These are phyloP conservation scores for Diacarnus erythraeanus DNA, from an alignment of 37 sponge, comb jelly and placozoan genomes.

Conservation along the genomic window DNA sequence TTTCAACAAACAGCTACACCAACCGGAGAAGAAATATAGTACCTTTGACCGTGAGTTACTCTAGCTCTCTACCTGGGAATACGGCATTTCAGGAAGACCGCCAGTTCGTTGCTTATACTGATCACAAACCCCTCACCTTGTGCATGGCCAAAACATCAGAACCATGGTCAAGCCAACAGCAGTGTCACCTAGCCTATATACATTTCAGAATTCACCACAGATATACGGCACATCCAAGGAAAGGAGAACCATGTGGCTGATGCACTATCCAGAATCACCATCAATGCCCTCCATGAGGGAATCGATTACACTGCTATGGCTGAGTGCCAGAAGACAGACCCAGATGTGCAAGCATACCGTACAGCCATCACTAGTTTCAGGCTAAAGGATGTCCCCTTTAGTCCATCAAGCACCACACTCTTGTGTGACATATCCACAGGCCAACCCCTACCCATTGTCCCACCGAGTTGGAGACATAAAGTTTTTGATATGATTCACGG, in stretches of 20 bases:
- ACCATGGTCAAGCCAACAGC: conserved; percentile 14
- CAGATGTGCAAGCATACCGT: conserved; percentile 28
- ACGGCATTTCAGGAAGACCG: conserved; percentile 38
- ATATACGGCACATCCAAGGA: conserved; percentile 29
- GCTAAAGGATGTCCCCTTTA: conserved; percentile 18
- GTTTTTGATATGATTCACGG: conserved; percentile 38
- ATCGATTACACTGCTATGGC: conserved; percentile 34
- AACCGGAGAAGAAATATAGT: conserved; percentile 33
- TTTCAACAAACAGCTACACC: conserved; percentile 10
- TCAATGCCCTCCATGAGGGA: background rate
- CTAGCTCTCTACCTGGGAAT: conserved; percentile 19
- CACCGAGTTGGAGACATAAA: conserved; percentile 10
- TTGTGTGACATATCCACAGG: conserved; percentile 52
- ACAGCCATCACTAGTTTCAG: conserved; percentile 18
- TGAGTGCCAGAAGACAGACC: conserved; percentile 18
- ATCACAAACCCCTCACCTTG: too few species aligned
- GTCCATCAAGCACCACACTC: background rate
- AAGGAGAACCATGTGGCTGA: conserved; percentile 24
- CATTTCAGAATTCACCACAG: too few species aligned
- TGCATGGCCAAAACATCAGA: conserved; percentile 6
- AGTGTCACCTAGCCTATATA: conserved; percentile 32
- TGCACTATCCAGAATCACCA: background rate
- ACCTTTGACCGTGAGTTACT: conserved; percentile 42
- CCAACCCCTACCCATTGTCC: conserved; percentile 30
- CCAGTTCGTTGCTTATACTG: conserved; percentile 20